Evolutionary conservation across 2,888 invertebrate genomes (phyloP), one percentile per base, ranked within the genome.

Genomic region (Acronicta leporina): DNA sequence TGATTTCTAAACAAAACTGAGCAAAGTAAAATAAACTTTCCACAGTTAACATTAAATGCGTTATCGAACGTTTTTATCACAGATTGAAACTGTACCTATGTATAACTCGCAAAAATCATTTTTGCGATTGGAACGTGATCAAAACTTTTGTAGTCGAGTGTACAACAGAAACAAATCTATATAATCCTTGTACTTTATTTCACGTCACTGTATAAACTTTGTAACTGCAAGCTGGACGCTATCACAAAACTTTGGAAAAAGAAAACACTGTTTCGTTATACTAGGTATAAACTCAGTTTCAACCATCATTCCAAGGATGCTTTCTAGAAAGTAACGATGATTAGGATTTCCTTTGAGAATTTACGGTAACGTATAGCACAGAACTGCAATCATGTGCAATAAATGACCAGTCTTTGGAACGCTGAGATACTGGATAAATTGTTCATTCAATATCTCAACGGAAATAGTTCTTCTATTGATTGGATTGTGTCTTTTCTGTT

Each of bases 111-210:
- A 76, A 79, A 77, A 83, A 84, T 83, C 79, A 74, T 81, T 81
- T 80, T 85, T 82, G 81, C 75, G 75, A 71, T 83, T 75, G 75
- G 79, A 84, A 87, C 88, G 87, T 88, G 87, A 88, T 84, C 73
- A 69, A 85, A 88, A 87, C 81, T 87, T 83, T 65, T 63, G 63
- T 64, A 58, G 63, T 60, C 74, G 73, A 77, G 75, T 83, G 77
- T 80, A 79, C 86, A 79, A 80, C 74, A 73, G 74, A 75, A 78
- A 75, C 77, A 77, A 79, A 73, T 79, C 76, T 75, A 64, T 82
- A 69, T 83, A 80, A 84, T 76, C 71, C 77, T 73, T 73, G 73
- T 73, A 72, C 73, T 79, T 79, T 77, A 76, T 79, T 75, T 77
- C 51, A 63, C 63, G 67, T 45, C 68, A 69, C 53, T 72, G 66